These are phyloP conservation scores for Toxotes lorentzi DNA, from an alignment of 2,797 vertebrate species.

Conservation along the genomic window DNA sequence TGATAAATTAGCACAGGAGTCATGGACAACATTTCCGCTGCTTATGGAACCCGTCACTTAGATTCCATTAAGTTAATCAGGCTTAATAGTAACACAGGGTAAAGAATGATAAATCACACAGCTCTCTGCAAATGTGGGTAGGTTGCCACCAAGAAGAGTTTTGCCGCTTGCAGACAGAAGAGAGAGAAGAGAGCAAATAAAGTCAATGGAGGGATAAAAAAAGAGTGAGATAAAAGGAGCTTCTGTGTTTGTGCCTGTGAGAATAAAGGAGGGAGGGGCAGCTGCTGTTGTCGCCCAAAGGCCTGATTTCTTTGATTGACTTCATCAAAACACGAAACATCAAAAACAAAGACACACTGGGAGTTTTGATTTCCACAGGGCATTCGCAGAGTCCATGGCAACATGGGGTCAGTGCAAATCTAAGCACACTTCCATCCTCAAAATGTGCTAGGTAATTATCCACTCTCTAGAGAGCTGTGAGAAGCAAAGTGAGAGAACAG, in stretches of 20 bases:
- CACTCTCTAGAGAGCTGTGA: constrained; percentile 55
- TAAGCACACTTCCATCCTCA: constrained; percentile 43
- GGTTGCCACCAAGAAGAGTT: constrained; percentile 31
- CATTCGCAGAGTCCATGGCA: constrained; percentile 58
- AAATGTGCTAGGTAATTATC: constrained; percentile 64
- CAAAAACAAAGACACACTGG: constrained; percentile 65
- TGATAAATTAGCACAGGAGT: constrained; percentile 77
- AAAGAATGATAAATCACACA: constrained; percentile 64
- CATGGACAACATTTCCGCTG: constrained; percentile 61
- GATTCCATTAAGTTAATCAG: constrained; percentile 83
- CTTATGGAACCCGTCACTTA: constrained; percentile 74
- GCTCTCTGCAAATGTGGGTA: constrained; percentile 40
- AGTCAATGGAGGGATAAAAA: constrained; percentile 42
- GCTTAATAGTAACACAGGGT: constrained; percentile 63
- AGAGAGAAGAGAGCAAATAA: constrained; percentile 25
- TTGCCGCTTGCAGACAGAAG: constrained; percentile 20
- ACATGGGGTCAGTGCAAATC: constrained; percentile 67
- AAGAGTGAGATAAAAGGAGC: constrained; percentile 36
- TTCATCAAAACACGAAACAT: constrained; percentile 69
- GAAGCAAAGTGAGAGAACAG: constrained; percentile 53
- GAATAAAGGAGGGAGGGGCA: constrained; percentile 32
- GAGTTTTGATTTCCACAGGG: constrained; percentile 63
- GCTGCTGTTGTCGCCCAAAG: constrained; percentile 48
- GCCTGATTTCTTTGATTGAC: constrained; percentile 68
- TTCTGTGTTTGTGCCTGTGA: constrained; percentile 37